A percentile compares a stretch with the other conserved stretches of the same genome.
phyloP scores from a whole-genome alignment of 1,140 invertebrate species.

The Drosophila miranda region DNA sequence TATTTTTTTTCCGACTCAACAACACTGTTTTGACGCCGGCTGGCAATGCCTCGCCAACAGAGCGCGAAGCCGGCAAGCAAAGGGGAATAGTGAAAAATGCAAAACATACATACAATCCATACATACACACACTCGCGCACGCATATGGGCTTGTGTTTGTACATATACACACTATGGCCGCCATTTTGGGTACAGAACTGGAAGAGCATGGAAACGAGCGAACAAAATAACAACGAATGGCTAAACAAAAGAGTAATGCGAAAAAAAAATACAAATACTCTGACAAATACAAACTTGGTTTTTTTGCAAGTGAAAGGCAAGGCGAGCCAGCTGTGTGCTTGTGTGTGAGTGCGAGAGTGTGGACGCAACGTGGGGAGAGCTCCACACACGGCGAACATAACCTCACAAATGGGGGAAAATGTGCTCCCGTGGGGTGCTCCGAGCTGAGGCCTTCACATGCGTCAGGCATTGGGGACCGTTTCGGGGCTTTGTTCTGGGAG shows the following conservation, averaged over 20 bases:
- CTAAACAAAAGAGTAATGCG: slow-evolving; percentile 66
- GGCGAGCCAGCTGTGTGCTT: slow-evolving; percentile 9
- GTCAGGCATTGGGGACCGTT: too few species aligned
- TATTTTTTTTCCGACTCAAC: slow-evolving; percentile 30
- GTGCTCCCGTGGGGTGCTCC: slow-evolving; percentile 40
- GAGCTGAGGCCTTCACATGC: too few species aligned
- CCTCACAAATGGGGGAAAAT: slow-evolving; percentile 67
- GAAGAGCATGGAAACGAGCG: slow-evolving; percentile 54
- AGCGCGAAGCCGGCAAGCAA: slow-evolving; percentile 69
- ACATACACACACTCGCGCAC: background rate
- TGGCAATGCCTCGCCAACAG: slow-evolving; percentile 52
- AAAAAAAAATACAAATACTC: slow-evolving; percentile 57
- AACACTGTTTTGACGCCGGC: slow-evolving; percentile 52
- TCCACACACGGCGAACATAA: slow-evolving; percentile 47
- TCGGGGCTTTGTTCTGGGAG: too few species aligned
- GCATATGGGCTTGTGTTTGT: slow-evolving; percentile 5
- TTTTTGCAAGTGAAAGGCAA: slow-evolving; percentile 71
- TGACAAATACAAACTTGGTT: slow-evolving; percentile 64
- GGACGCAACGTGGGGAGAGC: slow-evolving; percentile 35
- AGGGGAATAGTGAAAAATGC: slow-evolving; percentile 66
- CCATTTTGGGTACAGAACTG: slow-evolving; percentile 76
- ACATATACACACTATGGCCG: slow-evolving; percentile 45
- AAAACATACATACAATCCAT: slow-evolving; percentile 41
- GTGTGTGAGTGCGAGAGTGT: slow-evolving; percentile 23
- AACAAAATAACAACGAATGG: slow-evolving; percentile 74